Conservation (phyloP, 2,888 invertebrate species). For the Nemotelus nigrinus region DNA sequence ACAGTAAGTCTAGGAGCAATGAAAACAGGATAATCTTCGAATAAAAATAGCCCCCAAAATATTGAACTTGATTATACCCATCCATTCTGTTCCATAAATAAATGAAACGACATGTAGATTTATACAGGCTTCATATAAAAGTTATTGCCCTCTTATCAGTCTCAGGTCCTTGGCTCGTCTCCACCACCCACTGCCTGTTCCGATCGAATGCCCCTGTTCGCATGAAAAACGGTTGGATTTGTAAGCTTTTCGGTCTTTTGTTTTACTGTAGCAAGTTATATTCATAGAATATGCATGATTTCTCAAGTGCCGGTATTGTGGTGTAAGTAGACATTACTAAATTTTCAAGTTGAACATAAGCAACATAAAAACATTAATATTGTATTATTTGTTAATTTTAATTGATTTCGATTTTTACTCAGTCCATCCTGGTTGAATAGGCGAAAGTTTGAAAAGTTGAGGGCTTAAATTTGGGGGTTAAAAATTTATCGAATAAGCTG, state of each 20-base stretch:
- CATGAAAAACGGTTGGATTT: background rate
- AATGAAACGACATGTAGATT: slow-evolving; percentile 42
- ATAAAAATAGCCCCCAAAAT: slow-evolving; percentile 30
- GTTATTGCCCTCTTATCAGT: slow-evolving; percentile 30
- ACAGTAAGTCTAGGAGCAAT: background rate
- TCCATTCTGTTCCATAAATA: slow-evolving; percentile 32
- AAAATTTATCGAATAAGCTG: no score
- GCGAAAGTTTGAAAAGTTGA: no score
- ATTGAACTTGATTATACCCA: slow-evolving; percentile 39
- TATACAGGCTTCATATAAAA: slow-evolving; percentile 32
- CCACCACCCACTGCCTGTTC: background rate
- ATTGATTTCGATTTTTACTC: no score
- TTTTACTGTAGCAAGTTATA: slow-evolving; percentile 9
- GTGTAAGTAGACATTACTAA: no score
- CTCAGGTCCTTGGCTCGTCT: background rate
- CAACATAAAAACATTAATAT: no score
- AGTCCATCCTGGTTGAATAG: no score
- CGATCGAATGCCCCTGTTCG: background rate
- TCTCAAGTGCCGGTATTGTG: background rate
- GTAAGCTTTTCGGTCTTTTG: background rate
- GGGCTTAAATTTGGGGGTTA: no score
- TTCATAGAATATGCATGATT: background rate
- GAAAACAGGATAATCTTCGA: slow-evolving; percentile 6
- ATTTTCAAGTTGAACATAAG: no score
- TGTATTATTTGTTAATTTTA: no score